A percentile compares a stretch with the other conserved stretches of the same genome.
These are phyloP conservation scores for Hydractinia symbiolongicarpus DNA, from an alignment of 30 jellyfish, hydroid and myxozoan species.

Conservation along the genomic window DNA sequence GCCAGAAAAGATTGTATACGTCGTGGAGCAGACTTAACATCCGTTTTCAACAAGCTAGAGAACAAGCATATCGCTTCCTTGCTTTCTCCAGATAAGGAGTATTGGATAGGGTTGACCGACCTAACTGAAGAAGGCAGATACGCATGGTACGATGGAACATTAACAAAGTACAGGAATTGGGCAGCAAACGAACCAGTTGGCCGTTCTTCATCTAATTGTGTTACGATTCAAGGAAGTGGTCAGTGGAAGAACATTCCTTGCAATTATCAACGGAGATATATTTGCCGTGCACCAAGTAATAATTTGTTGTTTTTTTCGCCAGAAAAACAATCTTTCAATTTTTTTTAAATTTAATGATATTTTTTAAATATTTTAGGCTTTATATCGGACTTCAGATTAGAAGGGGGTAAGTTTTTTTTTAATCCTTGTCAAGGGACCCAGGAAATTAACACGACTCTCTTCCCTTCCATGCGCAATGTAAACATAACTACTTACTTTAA, in stretches of 20 bases:
- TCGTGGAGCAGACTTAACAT: background rate
- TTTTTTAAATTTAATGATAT: background rate
- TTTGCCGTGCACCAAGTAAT: conserved; percentile 5
- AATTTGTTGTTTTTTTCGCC: background rate
- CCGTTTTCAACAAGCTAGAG: background rate
- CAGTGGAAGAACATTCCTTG: conserved; percentile 12
- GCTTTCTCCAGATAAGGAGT: background rate
- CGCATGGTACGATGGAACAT: conserved; percentile 15
- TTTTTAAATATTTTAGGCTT: background rate
- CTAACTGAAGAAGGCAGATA: conserved; percentile 7
- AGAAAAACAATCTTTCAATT: background rate
- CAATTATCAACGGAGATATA: background rate
- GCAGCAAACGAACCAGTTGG: conserved; percentile 3
- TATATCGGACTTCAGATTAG: conserved; percentile 5
- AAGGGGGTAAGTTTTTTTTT: background rate
- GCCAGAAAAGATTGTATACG: conserved; percentile 5
- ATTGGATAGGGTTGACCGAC: conserved; percentile 11
- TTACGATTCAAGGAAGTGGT: background rate
- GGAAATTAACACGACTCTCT: too few relatives aligned
- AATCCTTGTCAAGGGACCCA: background rate
- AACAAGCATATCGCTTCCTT: conserved; percentile 1
- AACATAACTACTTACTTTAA: too few relatives aligned
- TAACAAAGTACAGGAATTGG: background rate
- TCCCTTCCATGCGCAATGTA: too few relatives aligned
- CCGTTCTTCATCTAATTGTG: background rate